A percentile compares a stretch with the other conserved stretches of the same genome.
phyloP scores from a whole-genome alignment of 2,113 vertebrate genomes.

The Lepus americanus region DNA sequence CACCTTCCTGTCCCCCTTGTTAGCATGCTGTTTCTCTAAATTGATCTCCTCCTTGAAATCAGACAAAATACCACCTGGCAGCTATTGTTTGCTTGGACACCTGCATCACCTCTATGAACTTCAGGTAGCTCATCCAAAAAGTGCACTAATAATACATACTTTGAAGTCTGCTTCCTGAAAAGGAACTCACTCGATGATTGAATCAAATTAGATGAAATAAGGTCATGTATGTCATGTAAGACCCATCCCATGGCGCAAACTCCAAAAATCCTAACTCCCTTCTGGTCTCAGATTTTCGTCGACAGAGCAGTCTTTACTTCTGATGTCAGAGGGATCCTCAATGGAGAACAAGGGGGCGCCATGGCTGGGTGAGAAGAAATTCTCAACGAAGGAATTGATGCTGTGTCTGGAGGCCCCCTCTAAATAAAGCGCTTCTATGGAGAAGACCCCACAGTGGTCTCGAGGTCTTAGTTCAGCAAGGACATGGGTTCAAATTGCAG shows the following conservation, averaged over 20 bases:
- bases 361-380: neutral
- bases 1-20: neutral
- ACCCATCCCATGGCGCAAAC: neutral
- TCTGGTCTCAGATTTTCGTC: neutral
- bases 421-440: neutral
- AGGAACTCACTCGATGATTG: neutral
- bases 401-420: neutral
- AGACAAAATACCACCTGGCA: neutral
- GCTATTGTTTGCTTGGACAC: slow-evolving; percentile 1
- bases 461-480: neutral
- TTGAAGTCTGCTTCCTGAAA: slow-evolving; percentile 44
- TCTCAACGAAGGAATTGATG: neutral
- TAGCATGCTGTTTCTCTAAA: neutral
- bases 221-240: neutral
- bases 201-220: slow-evolving; percentile 49
- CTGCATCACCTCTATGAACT: neutral
- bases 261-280: neutral
- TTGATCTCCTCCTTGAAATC: slow-evolving; percentile 1
- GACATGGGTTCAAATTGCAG: neutral
- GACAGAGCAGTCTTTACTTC: neutral
- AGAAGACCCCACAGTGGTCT: neutral
- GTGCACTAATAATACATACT: neutral
- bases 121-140: neutral
- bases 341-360: accelerated
- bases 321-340: neutral